These are phyloP conservation scores for Karalla daura DNA, from an alignment of 2,797 vertebrate genomes.

Conservation along the genomic window DNA sequence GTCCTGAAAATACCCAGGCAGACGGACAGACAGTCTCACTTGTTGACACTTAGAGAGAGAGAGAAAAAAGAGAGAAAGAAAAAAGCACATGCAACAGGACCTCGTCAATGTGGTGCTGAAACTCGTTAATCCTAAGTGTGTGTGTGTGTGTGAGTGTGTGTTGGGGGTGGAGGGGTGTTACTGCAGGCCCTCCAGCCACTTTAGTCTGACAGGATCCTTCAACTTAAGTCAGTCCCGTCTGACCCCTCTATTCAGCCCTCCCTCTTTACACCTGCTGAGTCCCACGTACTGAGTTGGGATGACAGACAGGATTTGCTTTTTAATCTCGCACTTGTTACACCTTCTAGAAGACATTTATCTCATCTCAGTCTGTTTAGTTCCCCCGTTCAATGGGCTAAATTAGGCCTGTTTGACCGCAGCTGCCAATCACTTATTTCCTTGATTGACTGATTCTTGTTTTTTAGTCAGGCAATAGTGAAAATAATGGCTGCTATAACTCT, in stretches of 20 bases:
- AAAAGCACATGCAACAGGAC: constrained; percentile 83
- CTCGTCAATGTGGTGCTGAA: constrained; percentile 84
- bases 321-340: constrained; percentile 17
- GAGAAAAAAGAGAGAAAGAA: constrained; percentile 27
- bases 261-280: constrained; percentile 56
- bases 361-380: constrained; percentile 11
- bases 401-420: neutral
- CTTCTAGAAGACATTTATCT: constrained; percentile 25
- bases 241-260: constrained; percentile 50
- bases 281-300: constrained; percentile 18
- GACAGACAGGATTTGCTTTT: constrained; percentile 28
- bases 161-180: too few relatives aligned
- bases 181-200: constrained; percentile 84
- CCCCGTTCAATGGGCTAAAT: neutral
- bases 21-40: constrained; percentile 88
- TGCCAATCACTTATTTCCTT: neutral
- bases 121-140: constrained; percentile 69
- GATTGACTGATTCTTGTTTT: neutral
- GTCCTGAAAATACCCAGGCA: constrained; percentile 89
- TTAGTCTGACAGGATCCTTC: constrained; percentile 79
- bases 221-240: constrained; percentile 64
- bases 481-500: neutral
- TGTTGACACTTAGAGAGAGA: constrained; percentile 85
- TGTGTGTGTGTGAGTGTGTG: too few relatives aligned
- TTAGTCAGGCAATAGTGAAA: neutral